Evolutionary conservation across 2,797 vertebrate species (phyloP).

Genomic region (Manis crassicaudata): DNA sequence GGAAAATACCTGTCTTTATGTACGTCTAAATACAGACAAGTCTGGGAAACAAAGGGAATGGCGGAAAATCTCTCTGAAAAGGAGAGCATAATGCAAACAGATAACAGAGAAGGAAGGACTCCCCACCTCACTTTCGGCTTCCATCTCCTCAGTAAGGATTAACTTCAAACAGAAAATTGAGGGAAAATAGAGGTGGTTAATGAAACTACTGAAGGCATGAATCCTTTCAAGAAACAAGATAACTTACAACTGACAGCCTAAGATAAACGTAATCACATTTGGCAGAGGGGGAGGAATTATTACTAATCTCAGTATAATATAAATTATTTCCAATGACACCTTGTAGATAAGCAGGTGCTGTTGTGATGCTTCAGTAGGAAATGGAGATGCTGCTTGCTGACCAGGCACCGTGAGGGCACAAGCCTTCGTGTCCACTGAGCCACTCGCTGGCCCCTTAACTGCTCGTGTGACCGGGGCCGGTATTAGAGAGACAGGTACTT

Average conservation of each 20-base stretch:
- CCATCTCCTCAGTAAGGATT: background rate
- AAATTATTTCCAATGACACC: background rate
- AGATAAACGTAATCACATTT: conserved; percentile 5
- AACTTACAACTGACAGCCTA: background rate
- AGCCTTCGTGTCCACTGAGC: background rate
- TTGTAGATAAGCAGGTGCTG: background rate
- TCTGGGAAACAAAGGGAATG: background rate
- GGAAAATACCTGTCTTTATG: background rate
- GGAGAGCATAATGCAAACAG: background rate
- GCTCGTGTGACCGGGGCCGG: background rate
- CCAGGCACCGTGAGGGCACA: background rate
- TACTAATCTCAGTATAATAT: background rate
- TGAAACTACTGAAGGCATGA: background rate
- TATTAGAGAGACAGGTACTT: background rate
- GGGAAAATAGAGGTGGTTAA: background rate
- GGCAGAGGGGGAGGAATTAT: background rate
- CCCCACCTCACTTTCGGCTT: background rate
- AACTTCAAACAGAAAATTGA: conserved; percentile 30
- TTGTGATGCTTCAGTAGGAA: background rate
- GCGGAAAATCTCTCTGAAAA: background rate
- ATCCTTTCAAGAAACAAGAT: background rate
- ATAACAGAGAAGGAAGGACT: background rate
- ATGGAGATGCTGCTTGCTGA: background rate
- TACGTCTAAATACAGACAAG: background rate
- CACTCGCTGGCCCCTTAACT: background rate